Evolutionary conservation across 1,140 invertebrate species (phyloP).

Genomic region (Drosophila biarmipes): DNA sequence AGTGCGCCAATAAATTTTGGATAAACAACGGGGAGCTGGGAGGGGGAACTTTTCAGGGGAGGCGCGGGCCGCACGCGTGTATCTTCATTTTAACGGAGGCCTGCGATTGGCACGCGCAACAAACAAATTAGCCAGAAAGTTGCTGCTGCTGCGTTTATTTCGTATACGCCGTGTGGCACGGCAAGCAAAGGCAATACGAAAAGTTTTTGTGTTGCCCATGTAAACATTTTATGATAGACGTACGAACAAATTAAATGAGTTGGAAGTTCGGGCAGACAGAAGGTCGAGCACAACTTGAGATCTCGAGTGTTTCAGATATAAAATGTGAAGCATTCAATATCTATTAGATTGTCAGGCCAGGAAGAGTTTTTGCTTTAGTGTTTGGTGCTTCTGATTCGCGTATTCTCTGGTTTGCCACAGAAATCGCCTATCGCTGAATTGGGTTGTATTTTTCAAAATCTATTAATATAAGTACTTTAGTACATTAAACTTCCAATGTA

Average conservation of each 20-base stretch:
- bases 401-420: no score
- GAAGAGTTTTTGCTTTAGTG: no score
- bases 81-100: slow-evolving; percentile 14
- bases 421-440: no score
- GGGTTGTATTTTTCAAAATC: no score
- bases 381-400: no score
- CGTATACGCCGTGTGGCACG: slow-evolving; percentile 57
- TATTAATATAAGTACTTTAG: no score
- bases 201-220: slow-evolving; percentile 32
- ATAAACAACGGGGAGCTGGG: slow-evolving; percentile 28
- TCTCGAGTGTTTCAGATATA: not conserved
- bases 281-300: slow-evolving; percentile 35
- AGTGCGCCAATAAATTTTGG: slow-evolving; percentile 49
- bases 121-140: slow-evolving; percentile 58
- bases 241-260: slow-evolving; percentile 50
- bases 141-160: slow-evolving; percentile 50
- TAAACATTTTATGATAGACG: slow-evolving; percentile 36
- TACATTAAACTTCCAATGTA: no score
- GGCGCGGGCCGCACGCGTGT: slow-evolving; percentile 9
- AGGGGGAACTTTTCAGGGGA: not conserved
- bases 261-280: slow-evolving; percentile 21
- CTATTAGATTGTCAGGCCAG: no score
- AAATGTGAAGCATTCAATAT: not conserved
- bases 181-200: slow-evolving; percentile 34
- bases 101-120: slow-evolving; percentile 59